These are phyloP conservation scores for Oscheius onirici DNA, from an alignment of 2,888 invertebrate genomes.

Conservation along the genomic window DNA sequence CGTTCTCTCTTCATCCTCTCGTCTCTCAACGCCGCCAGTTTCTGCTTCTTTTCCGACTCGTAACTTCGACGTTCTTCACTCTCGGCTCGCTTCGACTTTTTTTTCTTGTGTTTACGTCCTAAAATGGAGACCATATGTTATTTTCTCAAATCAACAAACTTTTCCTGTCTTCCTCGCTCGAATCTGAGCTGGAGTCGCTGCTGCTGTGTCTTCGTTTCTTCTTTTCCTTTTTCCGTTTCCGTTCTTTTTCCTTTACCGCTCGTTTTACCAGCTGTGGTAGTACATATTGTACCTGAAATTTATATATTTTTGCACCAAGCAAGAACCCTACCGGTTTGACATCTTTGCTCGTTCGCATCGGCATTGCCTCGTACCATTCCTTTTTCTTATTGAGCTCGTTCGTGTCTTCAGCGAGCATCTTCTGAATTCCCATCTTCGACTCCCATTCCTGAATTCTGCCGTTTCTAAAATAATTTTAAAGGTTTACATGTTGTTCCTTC, in stretches of 20 bases:
- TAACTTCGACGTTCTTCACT: conserved; percentile 33
- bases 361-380: conserved; percentile 85
- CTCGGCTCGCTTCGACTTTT: conserved; percentile 32
- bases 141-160: neutral
- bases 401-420: conserved; percentile 85
- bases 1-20: conserved; percentile 85
- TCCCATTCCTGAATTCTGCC: conserved; percentile 84
- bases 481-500: conserved; percentile 80
- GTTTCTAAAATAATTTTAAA: neutral
- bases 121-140: neutral
- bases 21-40: conserved; percentile 74
- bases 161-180: conserved; percentile 18
- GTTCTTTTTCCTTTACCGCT: conserved; percentile 27
- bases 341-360: conserved; percentile 75
- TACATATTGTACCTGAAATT: conserved; percentile 10
- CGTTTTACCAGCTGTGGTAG: conserved; percentile 28
- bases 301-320: too few species aligned
- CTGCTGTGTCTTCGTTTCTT: conserved; percentile 15
- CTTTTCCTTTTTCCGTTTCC: conserved; percentile 12
- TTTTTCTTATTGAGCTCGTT: conserved; percentile 75
- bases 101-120: conserved; percentile 36
- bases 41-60: conserved; percentile 5
- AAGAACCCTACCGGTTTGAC: neutral
- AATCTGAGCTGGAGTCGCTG: neutral
- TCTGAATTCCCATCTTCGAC: conserved; percentile 93